Percentiles rank a stretch among this genome's conserved stretches.
Conservation (phyloP, 2,888 invertebrate genomes). For the Lacanobia wlatinum region DNA sequence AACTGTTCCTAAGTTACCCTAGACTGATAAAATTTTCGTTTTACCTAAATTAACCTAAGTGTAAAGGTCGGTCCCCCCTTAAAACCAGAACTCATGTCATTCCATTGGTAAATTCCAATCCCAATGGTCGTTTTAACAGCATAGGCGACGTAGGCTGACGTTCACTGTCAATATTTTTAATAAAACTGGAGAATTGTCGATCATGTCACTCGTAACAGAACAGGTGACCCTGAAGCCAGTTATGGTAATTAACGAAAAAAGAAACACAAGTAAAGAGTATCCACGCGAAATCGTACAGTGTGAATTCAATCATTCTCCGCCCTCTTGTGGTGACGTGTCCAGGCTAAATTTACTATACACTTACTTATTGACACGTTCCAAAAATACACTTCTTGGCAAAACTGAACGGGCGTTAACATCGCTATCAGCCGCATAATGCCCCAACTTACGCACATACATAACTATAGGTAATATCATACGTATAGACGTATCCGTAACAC, state of each 20-base stretch:
- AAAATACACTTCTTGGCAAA: conserved; percentile 90
- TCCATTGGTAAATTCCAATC: neutral
- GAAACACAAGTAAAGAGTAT: conserved; percentile 63
- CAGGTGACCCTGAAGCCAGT: conserved; percentile 65
- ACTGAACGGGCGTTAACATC: conserved; percentile 90
- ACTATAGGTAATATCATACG: conserved; percentile 61
- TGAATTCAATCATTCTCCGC: conserved; percentile 84
- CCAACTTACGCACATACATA: conserved; percentile 77
- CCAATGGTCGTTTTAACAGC: neutral
- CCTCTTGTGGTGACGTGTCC: conserved; percentile 85
- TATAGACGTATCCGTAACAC: conserved; percentile 70
- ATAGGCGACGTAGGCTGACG: neutral
- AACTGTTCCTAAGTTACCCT: too few relatives aligned
- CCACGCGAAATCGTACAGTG: conserved; percentile 72
- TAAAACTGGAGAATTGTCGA: conserved; percentile 41
- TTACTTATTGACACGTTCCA: conserved; percentile 91
- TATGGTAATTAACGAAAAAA: conserved; percentile 68
- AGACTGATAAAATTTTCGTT: too few relatives aligned
- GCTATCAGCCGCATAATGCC: conserved; percentile 88
- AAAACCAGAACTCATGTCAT: neutral
- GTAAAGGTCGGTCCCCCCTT: too few relatives aligned
- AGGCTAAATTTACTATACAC: conserved; percentile 89
- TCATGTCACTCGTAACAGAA: conserved; percentile 59
- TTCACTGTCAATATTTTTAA: conserved; percentile 5
- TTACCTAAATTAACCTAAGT: too few relatives aligned